phyloP scores from a whole-genome alignment of 2,888 invertebrate species.

The Lithophane ornitopus region DNA sequence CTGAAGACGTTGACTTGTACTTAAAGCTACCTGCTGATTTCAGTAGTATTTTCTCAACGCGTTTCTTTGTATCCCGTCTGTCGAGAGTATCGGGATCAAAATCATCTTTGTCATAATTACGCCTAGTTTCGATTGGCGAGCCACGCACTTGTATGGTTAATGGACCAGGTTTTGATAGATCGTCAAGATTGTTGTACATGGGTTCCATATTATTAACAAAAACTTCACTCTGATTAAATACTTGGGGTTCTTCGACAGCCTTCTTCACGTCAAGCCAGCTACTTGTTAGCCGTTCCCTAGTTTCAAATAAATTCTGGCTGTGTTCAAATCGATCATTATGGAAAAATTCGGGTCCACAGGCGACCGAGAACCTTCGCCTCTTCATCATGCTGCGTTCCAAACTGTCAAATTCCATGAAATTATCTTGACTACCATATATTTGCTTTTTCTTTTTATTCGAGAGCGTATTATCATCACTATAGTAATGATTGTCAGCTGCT shows the following conservation, averaged over 20 bases:
- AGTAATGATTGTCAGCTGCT: conserved; percentile 85
- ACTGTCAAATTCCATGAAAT: conserved; percentile 82
- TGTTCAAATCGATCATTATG: conserved; percentile 75
- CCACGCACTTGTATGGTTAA: conserved; percentile 95
- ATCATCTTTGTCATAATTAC: conserved; percentile 92
- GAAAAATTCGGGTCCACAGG: conserved; percentile 85
- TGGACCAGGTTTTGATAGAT: conserved; percentile 92
- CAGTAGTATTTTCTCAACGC: conserved; percentile 90
- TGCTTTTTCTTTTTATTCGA: conserved; percentile 76
- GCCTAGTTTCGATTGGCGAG: conserved; percentile 92
- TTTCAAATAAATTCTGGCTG: conserved; percentile 72
- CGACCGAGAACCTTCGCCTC: conserved; percentile 84
- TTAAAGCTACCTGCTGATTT: conserved; percentile 94
- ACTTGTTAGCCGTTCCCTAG: conserved; percentile 80
- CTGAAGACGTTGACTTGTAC: conserved; percentile 83
- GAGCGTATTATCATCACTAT: conserved; percentile 82
- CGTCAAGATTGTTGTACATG: conserved; percentile 85
- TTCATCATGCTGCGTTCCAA: conserved; percentile 80
- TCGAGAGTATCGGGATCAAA: conserved; percentile 97
- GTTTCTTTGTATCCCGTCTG: conserved; percentile 86
- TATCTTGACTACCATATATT: conserved; percentile 71
- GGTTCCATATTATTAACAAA: conserved; percentile 91
- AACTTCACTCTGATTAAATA: conserved; percentile 91
- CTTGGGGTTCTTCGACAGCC: conserved; percentile 70
- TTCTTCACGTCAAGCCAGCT: conserved; percentile 86